These are phyloP conservation scores for Eudyptes chrysolophus DNA, from an alignment of 2,113 vertebrate species.

Conservation along the genomic window DNA sequence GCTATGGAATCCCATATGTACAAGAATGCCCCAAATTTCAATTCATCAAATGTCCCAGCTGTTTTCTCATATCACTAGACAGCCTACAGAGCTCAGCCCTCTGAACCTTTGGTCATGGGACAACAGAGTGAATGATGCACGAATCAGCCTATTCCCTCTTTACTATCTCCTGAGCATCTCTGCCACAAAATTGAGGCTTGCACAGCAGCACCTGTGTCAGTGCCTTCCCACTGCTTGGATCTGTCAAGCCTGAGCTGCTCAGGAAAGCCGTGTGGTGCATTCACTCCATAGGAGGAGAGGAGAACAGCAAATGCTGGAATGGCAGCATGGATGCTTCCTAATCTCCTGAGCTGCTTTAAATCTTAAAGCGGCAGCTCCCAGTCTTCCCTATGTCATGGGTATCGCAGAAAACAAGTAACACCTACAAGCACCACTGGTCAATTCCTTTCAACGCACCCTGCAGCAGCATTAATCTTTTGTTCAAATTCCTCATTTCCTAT, in stretches of 20 bases:
- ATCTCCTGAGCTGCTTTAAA: not conserved
- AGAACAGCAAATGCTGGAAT: not conserved
- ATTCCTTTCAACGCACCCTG: not conserved
- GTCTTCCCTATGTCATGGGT: not conserved
- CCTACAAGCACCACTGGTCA: not conserved
- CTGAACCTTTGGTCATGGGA: not conserved
- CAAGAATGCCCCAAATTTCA: not conserved
- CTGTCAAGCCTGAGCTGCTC: not conserved
- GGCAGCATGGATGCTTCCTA: not conserved
- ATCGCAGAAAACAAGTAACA: rapidly evolving
- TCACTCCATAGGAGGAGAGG: not conserved
- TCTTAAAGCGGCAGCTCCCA: not conserved
- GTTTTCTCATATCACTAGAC: not conserved
- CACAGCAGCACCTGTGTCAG: not conserved
- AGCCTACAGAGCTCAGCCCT: not conserved
- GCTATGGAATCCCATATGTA: not conserved
- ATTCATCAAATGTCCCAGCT: not conserved
- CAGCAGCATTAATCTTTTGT: not conserved
- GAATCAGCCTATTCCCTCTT: not conserved
- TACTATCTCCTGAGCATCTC: not conserved
- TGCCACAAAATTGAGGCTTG: not conserved
- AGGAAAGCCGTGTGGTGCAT: not conserved
- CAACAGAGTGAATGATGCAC: rapidly evolving
- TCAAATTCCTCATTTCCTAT: not conserved
- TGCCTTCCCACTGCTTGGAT: not conserved